These are phyloP conservation scores for Poeciliopsis infans DNA, from an alignment of 2,797 vertebrate genomes.

Conservation along the genomic window DNA sequence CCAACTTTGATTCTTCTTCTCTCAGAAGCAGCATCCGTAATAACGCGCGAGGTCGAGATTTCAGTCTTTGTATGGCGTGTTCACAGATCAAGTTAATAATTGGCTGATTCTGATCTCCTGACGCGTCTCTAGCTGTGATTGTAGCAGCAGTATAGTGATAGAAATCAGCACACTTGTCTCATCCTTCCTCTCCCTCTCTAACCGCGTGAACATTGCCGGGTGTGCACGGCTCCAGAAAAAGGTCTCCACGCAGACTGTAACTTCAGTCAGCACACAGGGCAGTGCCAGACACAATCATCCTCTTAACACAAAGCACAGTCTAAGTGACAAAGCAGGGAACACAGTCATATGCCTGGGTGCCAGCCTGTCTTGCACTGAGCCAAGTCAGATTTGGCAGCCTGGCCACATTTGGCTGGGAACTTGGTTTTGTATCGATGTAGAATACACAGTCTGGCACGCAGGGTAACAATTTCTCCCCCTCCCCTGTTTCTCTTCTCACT, in stretches of 20 bases:
- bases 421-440: constrained; percentile 58
- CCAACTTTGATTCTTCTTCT: not conserved
- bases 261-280: constrained; percentile 17
- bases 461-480: constrained; percentile 39
- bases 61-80: not conserved
- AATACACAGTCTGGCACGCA: constrained; percentile 68
- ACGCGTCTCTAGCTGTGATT: not conserved
- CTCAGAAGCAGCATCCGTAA: not conserved
- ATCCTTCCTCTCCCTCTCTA: not conserved
- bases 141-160: not conserved
- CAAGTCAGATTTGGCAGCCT: constrained; percentile 69
- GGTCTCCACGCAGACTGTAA: constrained; percentile 1
- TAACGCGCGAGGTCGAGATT: not conserved
- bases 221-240: constrained; percentile 1
- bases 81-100: not conserved
- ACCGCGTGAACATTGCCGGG: not conserved
- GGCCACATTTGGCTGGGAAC: constrained; percentile 61
- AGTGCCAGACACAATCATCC: constrained; percentile 27
- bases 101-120: not conserved
- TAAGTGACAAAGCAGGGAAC: constrained; percentile 62
- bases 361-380: constrained; percentile 67
- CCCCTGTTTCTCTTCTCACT: not conserved
- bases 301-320: constrained; percentile 60
- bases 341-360: constrained; percentile 57
- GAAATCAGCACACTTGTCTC: not conserved